Evolutionary conservation across 2,797 vertebrate species (phyloP), one percentile per base, ranked within the genome.

Genomic region (Selene dorsalis): DNA sequence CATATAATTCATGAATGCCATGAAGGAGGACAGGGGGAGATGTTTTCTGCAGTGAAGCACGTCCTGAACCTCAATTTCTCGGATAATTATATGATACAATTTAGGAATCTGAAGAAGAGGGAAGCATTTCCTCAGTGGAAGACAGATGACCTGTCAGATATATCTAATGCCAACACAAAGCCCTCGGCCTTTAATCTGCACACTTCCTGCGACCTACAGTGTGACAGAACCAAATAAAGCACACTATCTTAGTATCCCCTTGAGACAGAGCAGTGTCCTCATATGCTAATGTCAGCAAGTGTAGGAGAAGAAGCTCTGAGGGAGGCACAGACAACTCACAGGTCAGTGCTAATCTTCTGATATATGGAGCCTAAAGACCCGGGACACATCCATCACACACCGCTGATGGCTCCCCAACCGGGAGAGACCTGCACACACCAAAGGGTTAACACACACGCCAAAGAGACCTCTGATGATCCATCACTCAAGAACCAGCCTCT

Each of bases 321-420:
- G 91, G 93, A 90, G 62, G 85, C 83, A 80, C 81, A 88, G 91
- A 93, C 92, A 89, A 83, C 93, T 93, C 87, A 79, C 90, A 94
- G 94, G 93, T 94, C 94, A 94, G 84, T 86, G 92, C 92, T 95
- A 95, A 95, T 95, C 93, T 94, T 82, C 92, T 95, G 93, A 95
- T 94, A 92, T 89, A 95, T 94, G 92, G 86, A 84, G 91, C 88
- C 89, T 84, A 88, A 89, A 91, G 92, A 94, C 93, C 90, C 80
- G 71, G 84, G 88, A 87, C 90, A 78, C 90, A 95, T 95, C 92
- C 93, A 95, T 95, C 94, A 95, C 84, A 65, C 45, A 30, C 83
- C 43, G 80, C 85, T 84, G 82, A 89, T 86, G 69, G 91, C 89
- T 85, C 86, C 89, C 92, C 90, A 81, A 88, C 91, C 43, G 91